These are phyloP conservation scores for Myanophis thanlyinensis DNA, from an alignment of 2,113 vertebrate species.

Conservation along the genomic window DNA sequence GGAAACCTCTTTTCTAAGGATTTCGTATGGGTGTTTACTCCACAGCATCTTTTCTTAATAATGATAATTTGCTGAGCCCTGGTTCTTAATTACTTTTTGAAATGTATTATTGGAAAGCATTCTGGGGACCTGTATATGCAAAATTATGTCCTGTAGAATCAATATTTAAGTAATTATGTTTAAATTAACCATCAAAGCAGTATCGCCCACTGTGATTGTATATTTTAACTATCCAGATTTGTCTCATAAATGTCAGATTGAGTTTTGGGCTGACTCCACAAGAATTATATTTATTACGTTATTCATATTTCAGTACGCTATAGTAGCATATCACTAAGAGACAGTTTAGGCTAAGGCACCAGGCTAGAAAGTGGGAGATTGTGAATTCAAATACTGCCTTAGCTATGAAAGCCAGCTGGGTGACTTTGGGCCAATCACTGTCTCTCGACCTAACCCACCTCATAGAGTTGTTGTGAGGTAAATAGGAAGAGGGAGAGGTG, in stretches of 20 bases:
- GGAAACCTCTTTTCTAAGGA: background rate
- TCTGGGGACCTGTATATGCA: background rate
- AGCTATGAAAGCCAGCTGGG: background rate
- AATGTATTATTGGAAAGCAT: background rate
- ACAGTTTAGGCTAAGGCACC: background rate
- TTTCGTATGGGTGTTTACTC: background rate
- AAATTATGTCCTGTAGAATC: background rate
- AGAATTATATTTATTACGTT: background rate
- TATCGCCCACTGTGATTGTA: background rate
- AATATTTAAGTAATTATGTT: background rate
- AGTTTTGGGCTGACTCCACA: background rate
- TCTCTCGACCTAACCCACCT: background rate
- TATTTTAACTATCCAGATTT: background rate
- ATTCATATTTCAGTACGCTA: background rate
- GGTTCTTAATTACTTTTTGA: background rate
- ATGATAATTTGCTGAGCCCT: background rate
- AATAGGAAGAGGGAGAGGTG: background rate
- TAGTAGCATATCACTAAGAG: background rate
- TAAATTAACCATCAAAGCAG: background rate
- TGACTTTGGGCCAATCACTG: background rate
- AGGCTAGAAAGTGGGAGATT: background rate
- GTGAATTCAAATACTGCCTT: background rate
- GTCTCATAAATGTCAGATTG: background rate
- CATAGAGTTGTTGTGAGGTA: background rate
- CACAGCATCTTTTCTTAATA: background rate